These are phyloP conservation scores for Neofelis nebulosa DNA, from an alignment of 2,113 vertebrate species.

Conservation along the genomic window DNA sequence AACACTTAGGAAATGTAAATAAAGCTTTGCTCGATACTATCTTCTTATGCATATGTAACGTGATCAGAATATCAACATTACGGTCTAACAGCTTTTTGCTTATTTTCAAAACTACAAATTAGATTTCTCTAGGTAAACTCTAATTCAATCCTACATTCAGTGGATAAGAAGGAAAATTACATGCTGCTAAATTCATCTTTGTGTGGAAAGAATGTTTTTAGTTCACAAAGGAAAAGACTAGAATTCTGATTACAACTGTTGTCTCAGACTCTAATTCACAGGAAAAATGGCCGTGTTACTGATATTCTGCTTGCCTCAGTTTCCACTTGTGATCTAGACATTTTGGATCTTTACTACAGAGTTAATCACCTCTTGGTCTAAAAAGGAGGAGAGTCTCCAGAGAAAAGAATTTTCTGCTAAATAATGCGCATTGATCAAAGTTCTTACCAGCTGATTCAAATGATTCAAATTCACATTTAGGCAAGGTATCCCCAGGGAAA, in stretches of 20 bases:
- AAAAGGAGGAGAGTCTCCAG: conserved; percentile 13
- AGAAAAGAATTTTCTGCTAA: conserved; percentile 62
- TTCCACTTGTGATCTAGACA: not conserved
- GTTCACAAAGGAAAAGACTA: conserved; percentile 42
- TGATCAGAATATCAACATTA: conserved; percentile 71
- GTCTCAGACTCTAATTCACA: not conserved
- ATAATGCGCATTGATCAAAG: conserved; percentile 67
- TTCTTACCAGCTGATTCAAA: conserved; percentile 35
- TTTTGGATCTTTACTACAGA: not conserved
- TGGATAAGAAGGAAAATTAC: conserved; percentile 74
- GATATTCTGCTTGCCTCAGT: not conserved
- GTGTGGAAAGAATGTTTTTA: conserved; percentile 66
- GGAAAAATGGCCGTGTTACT: not conserved
- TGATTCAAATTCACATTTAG: no score
- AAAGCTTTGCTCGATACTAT: conserved; percentile 71
- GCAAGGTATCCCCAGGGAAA: no score
- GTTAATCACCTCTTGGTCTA: conserved; percentile 34
- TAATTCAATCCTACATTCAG: conserved; percentile 71
- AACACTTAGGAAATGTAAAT: conserved; percentile 79
- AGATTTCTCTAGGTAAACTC: conserved; percentile 80
- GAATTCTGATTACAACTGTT: conserved; percentile 50
- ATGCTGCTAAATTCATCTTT: conserved; percentile 72
- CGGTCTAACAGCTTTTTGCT: conserved; percentile 70
- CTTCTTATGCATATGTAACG: conserved; percentile 68
- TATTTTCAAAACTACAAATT: conserved; percentile 77